phyloP scores from a whole-genome alignment of 2,113 vertebrate genomes.

The Scortum barcoo region DNA sequence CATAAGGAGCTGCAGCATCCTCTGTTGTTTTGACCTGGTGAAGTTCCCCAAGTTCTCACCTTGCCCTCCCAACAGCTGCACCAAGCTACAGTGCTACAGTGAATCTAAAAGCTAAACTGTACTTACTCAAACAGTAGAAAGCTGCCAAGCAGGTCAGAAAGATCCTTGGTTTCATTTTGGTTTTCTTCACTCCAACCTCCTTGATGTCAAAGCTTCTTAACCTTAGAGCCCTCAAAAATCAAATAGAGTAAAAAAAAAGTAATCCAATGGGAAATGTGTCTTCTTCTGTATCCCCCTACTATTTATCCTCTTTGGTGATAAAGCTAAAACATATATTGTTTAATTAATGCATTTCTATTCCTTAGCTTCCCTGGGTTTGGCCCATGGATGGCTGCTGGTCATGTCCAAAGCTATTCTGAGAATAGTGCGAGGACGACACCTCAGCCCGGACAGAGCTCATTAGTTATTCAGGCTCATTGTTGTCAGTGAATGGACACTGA shows the following conservation, averaged over 20 bases:
- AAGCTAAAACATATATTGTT: slow-evolving; percentile 9
- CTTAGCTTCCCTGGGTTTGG: slow-evolving; percentile 29
- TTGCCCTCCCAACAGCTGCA: neutral
- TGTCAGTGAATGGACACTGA: slow-evolving; percentile 62
- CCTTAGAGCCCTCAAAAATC: slow-evolving; percentile 16
- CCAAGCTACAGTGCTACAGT: neutral
- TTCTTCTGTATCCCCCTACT: neutral
- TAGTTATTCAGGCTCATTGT: slow-evolving; percentile 79
- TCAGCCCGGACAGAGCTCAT: slow-evolving; percentile 64
- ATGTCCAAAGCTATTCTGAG: slow-evolving; percentile 67
- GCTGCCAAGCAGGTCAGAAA: slow-evolving; percentile 64
- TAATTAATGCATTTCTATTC: slow-evolving; percentile 66
- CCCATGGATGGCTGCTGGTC: slow-evolving; percentile 69
- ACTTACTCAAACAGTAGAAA: slow-evolving; percentile 80
- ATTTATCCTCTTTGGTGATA: slow-evolving; percentile 47
- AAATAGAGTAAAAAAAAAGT: slow-evolving; percentile 23
- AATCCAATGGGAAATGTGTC: slow-evolving; percentile 33
- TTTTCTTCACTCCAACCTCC: slow-evolving; percentile 49
- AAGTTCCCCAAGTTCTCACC: neutral
- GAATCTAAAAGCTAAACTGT: neutral
- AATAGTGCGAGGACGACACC: slow-evolving; percentile 49
- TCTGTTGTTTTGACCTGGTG: slow-evolving; percentile 2
- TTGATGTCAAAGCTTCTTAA: slow-evolving; percentile 34
- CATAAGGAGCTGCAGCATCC: neutral
- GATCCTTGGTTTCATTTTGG: slow-evolving; percentile 77